phyloP scores from a whole-genome alignment of 30 jellyfish, hydroid and myxozoan genomes.

The Hydra vulgaris region DNA sequence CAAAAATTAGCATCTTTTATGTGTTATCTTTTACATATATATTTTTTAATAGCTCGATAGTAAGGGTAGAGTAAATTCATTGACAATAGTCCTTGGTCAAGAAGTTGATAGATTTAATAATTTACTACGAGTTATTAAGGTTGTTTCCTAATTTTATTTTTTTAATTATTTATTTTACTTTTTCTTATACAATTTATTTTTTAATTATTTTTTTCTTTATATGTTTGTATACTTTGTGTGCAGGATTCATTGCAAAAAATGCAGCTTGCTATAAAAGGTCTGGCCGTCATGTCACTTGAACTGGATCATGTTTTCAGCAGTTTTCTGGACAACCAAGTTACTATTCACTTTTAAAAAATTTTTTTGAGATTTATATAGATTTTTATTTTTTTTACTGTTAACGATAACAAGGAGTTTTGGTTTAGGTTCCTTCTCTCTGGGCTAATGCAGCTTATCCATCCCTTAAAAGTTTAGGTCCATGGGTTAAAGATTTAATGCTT shows the following conservation, averaged over 20 bases:
- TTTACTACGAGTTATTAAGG: conserved; percentile 77
- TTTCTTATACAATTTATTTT: no score
- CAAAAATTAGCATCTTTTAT: no score
- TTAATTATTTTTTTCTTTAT: no score
- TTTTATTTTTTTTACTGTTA: no score
- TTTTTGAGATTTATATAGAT: no score
- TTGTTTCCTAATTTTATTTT: neutral
- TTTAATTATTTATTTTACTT: no score
- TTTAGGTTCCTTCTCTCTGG: conserved; percentile 86
- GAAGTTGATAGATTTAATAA: conserved; percentile 88
- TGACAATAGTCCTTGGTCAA: conserved; percentile 93
- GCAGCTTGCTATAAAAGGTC: conserved; percentile 89
- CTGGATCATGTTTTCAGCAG: conserved; percentile 74
- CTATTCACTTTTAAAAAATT: neutral
- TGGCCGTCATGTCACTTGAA: conserved; percentile 94
- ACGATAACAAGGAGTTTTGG: no score
- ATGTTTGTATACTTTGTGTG: no score
- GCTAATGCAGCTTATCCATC: conserved; percentile 95
- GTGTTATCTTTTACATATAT: neutral
- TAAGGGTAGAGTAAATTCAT: conserved; percentile 77
- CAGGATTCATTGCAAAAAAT: conserved; percentile 75
- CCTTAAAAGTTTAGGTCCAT: conserved; percentile 79
- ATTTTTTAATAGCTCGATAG: conserved; percentile 45
- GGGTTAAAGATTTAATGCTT: conserved; percentile 89
- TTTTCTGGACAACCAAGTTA: conserved; percentile 70